phyloP scores from a whole-genome alignment of 2,113 vertebrate genomes.

The Aramus guarauna region DNA sequence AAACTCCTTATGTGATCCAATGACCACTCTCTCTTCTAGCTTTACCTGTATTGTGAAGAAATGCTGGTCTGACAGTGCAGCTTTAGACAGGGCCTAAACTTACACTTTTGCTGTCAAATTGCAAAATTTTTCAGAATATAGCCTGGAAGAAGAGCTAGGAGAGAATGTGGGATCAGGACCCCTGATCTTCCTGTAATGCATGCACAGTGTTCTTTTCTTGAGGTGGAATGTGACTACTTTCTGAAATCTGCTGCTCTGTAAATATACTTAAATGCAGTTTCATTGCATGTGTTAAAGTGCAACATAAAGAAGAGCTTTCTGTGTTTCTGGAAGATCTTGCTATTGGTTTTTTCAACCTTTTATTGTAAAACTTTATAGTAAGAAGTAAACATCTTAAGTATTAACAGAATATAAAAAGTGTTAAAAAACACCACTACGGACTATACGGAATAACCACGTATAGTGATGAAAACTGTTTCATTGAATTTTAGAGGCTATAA shows the following conservation, averaged over 20 bases:
- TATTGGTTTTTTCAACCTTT: neutral
- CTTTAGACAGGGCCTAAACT: neutral
- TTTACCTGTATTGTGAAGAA: neutral
- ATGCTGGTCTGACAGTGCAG: neutral
- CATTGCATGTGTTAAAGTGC: neutral
- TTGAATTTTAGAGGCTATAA: neutral
- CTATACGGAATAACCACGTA: neutral
- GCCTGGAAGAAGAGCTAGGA: neutral
- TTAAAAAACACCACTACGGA: neutral
- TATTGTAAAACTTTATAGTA: neutral
- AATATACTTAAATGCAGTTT: neutral
- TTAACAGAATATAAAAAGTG: slow-evolving; percentile 35
- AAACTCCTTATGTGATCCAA: neutral
- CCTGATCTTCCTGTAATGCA: neutral
- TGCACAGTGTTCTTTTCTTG: neutral
- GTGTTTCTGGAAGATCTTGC: neutral
- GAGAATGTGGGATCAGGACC: neutral
- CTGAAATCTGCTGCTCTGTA: neutral
- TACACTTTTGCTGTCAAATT: neutral
- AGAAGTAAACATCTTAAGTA: neutral
- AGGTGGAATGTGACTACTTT: neutral
- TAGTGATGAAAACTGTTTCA: neutral
- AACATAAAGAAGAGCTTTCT: neutral
- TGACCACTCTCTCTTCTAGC: neutral
- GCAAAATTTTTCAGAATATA: neutral